Evolutionary conservation across 2,888 invertebrate genomes (phyloP).

Genomic region (Spodoptera picta): DNA sequence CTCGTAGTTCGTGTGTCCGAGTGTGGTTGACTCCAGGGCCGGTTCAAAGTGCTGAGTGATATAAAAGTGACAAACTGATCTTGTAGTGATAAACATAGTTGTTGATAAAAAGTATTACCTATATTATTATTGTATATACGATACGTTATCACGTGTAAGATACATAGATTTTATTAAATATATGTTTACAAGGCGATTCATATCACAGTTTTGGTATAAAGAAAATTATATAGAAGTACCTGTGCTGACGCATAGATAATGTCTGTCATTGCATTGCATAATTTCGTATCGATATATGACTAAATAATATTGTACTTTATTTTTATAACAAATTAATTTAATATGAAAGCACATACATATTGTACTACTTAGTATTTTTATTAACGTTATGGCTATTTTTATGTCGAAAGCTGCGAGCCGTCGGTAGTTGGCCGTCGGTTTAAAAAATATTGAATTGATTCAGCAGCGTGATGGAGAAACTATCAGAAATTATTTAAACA

Average conservation of each 20-base stretch:
- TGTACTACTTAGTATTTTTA: too few species aligned
- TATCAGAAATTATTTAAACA: too few species aligned
- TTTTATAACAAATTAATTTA: too few species aligned
- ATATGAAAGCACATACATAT: too few species aligned
- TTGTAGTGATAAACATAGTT: slow-evolving; percentile 44
- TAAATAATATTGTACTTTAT: too few species aligned
- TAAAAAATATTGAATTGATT: too few species aligned
- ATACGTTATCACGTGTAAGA: slow-evolving; percentile 56
- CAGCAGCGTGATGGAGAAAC: too few species aligned
- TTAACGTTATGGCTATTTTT: too few species aligned
- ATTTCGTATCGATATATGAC: neutral
- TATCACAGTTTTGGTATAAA: slow-evolving; percentile 28
- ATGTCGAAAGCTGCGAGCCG: too few species aligned
- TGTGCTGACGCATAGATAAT: neutral
- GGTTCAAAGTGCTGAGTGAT: slow-evolving; percentile 29
- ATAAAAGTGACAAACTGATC: slow-evolving; percentile 45
- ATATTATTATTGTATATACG: slow-evolving; percentile 60
- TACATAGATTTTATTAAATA: slow-evolving; percentile 40
- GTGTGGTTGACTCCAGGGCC: neutral
- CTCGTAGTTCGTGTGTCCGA: neutral
- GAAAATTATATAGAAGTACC: neutral
- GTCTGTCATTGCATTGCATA: neutral
- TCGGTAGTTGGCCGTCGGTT: too few species aligned
- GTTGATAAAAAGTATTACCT: slow-evolving; percentile 59
- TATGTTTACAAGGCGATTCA: slow-evolving; percentile 35